phyloP scores from a whole-genome alignment of 2,888 invertebrate species.

The Polydrusus pterygomalis region DNA sequence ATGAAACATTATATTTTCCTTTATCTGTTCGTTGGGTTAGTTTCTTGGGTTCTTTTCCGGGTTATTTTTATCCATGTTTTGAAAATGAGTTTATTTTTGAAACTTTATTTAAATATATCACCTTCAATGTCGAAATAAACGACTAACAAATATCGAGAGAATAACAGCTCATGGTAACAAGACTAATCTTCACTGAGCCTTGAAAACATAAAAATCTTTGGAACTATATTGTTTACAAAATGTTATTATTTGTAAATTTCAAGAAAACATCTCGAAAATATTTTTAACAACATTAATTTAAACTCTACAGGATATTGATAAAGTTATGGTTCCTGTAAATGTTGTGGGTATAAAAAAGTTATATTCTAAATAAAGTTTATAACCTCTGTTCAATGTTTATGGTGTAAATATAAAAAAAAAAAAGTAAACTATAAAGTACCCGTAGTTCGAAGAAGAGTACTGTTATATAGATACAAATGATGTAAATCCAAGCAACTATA shows the following conservation, averaged over 20 bases:
- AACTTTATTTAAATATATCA: neutral
- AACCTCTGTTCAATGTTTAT: no score
- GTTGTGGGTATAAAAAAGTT: no score
- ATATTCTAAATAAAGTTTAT: no score
- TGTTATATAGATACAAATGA: no score
- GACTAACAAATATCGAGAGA: constrained; percentile 9
- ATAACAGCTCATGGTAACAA: constrained; percentile 6
- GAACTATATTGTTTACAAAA: neutral
- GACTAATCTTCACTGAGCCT: neutral
- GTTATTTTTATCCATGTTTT: constrained; percentile 9
- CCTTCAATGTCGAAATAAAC: constrained; percentile 14
- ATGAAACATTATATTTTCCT: neutral
- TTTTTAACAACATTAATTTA: neutral
- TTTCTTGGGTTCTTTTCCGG: neutral
- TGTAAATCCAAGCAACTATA: no score
- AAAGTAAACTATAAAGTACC: no score
- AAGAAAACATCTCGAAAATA: neutral
- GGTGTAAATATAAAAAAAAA: no score
- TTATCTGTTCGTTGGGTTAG: no score
- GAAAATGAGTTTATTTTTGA: constrained; percentile 10
- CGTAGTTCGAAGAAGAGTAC: no score
- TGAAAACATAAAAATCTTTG: constrained; percentile 1
- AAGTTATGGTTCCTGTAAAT: neutral
- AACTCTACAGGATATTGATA: neutral
- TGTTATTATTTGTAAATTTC: neutral